phyloP scores from a whole-genome alignment of 2,888 invertebrate species.

The Tipula helvola region DNA sequence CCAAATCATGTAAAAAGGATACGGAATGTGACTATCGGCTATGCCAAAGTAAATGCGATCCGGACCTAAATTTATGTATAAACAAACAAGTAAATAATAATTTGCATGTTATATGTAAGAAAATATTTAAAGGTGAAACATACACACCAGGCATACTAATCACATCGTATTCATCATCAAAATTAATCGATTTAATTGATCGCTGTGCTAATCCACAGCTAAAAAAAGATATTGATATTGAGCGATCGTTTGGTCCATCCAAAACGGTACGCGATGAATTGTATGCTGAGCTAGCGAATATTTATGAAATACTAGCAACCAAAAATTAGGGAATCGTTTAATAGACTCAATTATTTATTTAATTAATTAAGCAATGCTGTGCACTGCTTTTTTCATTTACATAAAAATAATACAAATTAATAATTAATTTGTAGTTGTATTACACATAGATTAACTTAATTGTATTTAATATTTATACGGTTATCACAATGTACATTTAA shows the following conservation, averaged over 20 bases:
- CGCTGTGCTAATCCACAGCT: background rate
- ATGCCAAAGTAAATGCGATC: conserved; percentile 5
- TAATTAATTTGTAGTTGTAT: background rate
- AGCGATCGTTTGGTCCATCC: background rate
- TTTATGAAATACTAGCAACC: background rate
- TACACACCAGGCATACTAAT: conserved; percentile 8
- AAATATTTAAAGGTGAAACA: background rate
- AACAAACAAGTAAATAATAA: conserved; percentile 10
- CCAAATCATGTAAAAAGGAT: background rate
- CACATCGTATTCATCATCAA: background rate
- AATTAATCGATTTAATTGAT: background rate
- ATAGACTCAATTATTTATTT: background rate
- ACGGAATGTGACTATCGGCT: background rate
- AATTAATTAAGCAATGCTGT: background rate
- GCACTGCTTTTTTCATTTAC: background rate
- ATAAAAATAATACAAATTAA: background rate
- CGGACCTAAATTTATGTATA: background rate
- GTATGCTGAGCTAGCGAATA: background rate
- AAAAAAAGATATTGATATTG: background rate
- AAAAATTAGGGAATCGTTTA: background rate
- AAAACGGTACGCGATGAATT: background rate
- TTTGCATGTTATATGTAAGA: conserved; percentile 8
- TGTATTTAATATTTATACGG: background rate
- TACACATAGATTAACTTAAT: background rate
- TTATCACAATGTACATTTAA: background rate